Evolutionary conservation across 1,140 invertebrate species (phyloP).

Genomic region (Leptopilina clavipes): DNA sequence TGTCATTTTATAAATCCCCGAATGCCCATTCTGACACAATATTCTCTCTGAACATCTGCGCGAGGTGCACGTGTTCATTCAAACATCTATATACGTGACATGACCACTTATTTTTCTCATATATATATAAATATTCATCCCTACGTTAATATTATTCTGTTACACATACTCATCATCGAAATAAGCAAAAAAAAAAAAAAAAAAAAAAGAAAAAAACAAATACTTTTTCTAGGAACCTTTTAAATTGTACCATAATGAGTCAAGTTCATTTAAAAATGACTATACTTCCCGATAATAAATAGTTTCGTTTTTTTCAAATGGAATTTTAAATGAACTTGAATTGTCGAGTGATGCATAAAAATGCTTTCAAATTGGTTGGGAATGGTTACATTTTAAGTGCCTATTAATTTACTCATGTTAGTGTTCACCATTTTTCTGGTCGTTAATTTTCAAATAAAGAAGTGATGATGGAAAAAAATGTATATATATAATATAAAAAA

Average conservation of each 20-base stretch:
- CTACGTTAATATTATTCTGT: background rate
- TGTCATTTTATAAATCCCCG: background rate
- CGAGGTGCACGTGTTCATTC: background rate
- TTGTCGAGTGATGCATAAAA: conserved; percentile 1
- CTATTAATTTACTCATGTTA: conserved; percentile 1
- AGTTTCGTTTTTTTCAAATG: background rate
- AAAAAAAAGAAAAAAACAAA: background rate
- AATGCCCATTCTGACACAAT: background rate
- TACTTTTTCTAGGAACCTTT: background rate
- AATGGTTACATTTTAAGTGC: conserved; percentile 1
- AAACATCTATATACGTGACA: conserved; percentile 5
- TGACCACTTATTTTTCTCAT: background rate
- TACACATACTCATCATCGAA: background rate
- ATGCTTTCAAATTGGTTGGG: background rate
- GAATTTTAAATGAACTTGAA: conserved; percentile 1
- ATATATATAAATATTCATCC: background rate
- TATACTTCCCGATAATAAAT: background rate
- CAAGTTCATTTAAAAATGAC: background rate
- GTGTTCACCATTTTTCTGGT: background rate
- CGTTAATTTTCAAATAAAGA: background rate
- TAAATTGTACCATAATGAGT: background rate
- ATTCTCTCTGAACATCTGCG: conserved; percentile 12
- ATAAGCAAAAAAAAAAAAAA: too few relatives aligned
- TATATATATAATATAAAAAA: background rate
- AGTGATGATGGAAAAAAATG: background rate